Evolutionary conservation across 2,113 vertebrate species (phyloP).

Genomic region (Todiramphus saurophagus): DNA sequence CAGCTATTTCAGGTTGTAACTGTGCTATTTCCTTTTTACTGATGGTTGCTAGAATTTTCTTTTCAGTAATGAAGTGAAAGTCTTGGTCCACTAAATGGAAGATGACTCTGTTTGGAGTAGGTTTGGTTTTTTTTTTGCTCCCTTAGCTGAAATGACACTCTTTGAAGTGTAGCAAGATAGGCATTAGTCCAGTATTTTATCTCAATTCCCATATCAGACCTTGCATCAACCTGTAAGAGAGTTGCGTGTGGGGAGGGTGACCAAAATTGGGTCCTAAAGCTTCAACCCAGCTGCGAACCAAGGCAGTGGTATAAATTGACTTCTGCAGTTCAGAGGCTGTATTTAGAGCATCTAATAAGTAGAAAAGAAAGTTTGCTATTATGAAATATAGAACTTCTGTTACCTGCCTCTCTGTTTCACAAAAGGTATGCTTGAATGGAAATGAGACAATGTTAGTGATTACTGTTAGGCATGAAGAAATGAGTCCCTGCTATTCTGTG

Average conservation of each 20-base stretch:
- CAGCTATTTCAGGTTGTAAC: not conserved
- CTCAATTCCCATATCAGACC: not conserved
- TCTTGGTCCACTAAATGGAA: not conserved
- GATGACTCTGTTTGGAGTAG: not conserved
- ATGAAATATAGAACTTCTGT: not conserved
- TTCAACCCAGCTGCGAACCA: not conserved
- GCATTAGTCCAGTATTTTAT: not conserved
- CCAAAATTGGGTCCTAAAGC: not conserved
- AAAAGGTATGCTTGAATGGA: not conserved
- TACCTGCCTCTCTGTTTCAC: not conserved
- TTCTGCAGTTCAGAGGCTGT: not conserved
- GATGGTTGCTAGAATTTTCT: not conserved
- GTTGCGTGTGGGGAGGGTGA: not conserved
- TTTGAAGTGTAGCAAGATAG: not conserved
- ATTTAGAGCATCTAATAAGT: not conserved
- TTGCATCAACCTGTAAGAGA: not conserved
- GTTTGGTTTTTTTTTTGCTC: not conserved
- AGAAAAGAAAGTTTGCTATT: not conserved
- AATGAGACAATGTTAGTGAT: not conserved
- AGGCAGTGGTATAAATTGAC: not conserved
- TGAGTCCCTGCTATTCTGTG: not conserved
- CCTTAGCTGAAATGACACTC: not conserved
- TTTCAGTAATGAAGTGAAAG: not conserved
- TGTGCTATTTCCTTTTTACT: not conserved
- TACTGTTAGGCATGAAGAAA: not conserved